Base-by-base conservation (phyloP, 2,888 invertebrate species). In the Lasioglossum zephyrum region DNA sequence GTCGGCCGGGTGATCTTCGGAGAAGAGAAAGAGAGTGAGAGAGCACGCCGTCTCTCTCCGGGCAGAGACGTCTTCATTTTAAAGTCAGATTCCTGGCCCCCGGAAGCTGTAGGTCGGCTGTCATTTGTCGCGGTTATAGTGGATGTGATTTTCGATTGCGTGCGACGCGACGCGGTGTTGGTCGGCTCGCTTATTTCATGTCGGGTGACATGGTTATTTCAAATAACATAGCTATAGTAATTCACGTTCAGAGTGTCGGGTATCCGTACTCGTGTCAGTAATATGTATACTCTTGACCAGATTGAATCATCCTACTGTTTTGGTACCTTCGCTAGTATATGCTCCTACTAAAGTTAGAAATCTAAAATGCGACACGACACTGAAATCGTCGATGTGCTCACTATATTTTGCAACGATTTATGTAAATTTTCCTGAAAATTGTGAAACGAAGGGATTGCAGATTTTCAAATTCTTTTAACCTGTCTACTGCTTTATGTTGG, bases 61-160 rank as follows among this genome's bases (percentile, higher is more conserved):
- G 44, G 49, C n/a, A 47, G 77, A n/a, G 73, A 63, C 70, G 41
- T 86, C 87, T 86, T 81, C 86, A 82, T 86, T 86, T 86, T 81
- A 81, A 86, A 86, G 85, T 85, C 85, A 85, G 80, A 85, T 85
- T 85, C 44, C n/a, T 36, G 76, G 79, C 63, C 73, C 53, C 75
- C 77, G 81, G 77, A 77, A 79, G 39, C 41, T 76, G 41, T 11
- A 22, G 16, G 60, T 44, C 36, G 63, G 41, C 76, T 79, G 75
- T 79, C 73, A 41, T 79, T 84, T 77, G 70, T 77, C 60, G 73
- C n/a, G 75, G 57, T 57, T 57, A n/a, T 57, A 57, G 11, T 57
- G 4, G 57, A 57, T 57, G 57, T n/a, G n/a, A 57, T 57, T 57
- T 57, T 57, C 57, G 57, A 57, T n/a, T 11, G n/a, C 57, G n/a